Conservation (phyloP, 1,140 invertebrate genomes). For the Euschistus heros region DNA sequence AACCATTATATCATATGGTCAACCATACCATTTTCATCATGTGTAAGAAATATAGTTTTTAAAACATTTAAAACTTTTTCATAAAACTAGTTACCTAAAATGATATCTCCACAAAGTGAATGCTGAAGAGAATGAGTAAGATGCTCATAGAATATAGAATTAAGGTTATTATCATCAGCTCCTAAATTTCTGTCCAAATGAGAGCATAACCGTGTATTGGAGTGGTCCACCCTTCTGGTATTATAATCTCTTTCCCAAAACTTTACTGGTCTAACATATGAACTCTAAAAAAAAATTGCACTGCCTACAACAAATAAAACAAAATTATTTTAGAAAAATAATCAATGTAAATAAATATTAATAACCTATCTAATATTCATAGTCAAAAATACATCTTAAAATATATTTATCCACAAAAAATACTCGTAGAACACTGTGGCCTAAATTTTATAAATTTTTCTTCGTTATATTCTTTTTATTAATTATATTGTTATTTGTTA, state of each 20-base stretch:
- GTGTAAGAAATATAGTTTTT: too few relatives aligned
- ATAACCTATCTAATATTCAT: too few relatives aligned
- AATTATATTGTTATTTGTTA: too few relatives aligned
- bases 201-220: constrained; percentile 87
- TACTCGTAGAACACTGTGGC: too few relatives aligned
- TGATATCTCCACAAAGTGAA: constrained; percentile 88
- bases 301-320: constrained; percentile 45
- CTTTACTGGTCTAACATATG: constrained; percentile 93
- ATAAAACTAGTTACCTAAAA: constrained; percentile 51
- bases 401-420: too few relatives aligned
- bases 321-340: too few relatives aligned
- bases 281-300: constrained; percentile 89
- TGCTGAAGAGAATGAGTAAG: constrained; percentile 92
- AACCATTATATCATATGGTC: too few relatives aligned
- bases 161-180: constrained; percentile 96
- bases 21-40: neutral
- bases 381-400: too few relatives aligned
- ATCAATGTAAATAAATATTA: too few relatives aligned
- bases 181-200: constrained; percentile 92
- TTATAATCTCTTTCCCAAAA: constrained; percentile 99
- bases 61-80: too few relatives aligned
- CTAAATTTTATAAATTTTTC: too few relatives aligned
- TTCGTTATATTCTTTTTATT: too few relatives aligned
- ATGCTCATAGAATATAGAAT: constrained; percentile 99
- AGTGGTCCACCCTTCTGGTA: constrained; percentile 92